Percentiles rank a stretch among this genome's conserved stretches.
phyloP scores from a whole-genome alignment of 2,113 vertebrate genomes.

The Tupaia tana region DNA sequence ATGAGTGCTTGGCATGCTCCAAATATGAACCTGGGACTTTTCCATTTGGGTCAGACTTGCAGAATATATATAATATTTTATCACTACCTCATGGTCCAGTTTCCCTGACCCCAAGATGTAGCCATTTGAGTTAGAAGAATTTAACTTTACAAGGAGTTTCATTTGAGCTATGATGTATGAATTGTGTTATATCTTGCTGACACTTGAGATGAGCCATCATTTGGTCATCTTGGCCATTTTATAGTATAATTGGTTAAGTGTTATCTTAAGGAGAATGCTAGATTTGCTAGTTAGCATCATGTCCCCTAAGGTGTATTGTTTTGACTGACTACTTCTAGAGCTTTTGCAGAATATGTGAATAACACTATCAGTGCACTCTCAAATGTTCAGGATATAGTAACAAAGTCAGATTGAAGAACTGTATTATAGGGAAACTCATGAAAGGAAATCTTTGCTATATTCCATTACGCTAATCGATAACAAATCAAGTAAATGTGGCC shows the following conservation, averaged over 20 bases:
- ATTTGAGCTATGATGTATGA: neutral
- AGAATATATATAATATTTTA: no score
- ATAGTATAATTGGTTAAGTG: neutral
- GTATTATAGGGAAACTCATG: neutral
- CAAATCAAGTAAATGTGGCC: neutral
- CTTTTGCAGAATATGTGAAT: neutral
- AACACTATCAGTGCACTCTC: neutral
- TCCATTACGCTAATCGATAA: constrained; percentile 18
- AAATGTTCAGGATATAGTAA: neutral
- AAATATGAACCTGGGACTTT: no score
- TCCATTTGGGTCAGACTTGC: no score
- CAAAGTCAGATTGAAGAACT: neutral
- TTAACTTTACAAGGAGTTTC: neutral
- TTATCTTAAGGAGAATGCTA: constrained; percentile 15
- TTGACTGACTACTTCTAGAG: neutral
- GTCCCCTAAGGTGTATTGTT: neutral
- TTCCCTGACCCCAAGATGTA: neutral
- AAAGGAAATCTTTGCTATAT: constrained; percentile 5
- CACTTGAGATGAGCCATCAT: neutral
- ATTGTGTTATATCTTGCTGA: neutral
- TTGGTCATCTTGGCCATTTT: constrained; percentile 28
- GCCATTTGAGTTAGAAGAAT: constrained; percentile 19
- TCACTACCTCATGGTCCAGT: no score
- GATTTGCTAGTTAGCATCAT: neutral
- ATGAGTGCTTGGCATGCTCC: no score